Evolutionary conservation across 2,113 vertebrate species (phyloP), one percentile per base, ranked within the genome.

Genomic region (Penelope pileata): DNA sequence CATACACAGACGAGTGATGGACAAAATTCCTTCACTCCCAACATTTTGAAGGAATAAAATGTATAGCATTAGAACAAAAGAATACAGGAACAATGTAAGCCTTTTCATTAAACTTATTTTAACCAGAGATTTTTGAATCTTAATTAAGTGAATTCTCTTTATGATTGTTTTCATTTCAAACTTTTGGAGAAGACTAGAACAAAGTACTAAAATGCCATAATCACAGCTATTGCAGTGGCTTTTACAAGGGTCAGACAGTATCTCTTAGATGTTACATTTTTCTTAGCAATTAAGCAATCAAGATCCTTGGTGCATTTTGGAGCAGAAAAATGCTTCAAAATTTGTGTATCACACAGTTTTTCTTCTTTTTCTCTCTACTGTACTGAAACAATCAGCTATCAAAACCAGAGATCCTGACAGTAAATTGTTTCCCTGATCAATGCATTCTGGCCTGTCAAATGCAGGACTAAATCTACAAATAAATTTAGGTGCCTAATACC

Each of bases 21-120:
- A 54, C 5, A 11, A n/a, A n/a, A n/a, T n/a, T n/a, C n/a, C n/a
- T n/a, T n/a, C n/a, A n/a, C n/a, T n/a, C n/a, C n/a, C n/a, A n/a
- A n/a, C n/a, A 1, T 17, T 3, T 30, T 70, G 19, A 26, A 47
- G 13, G 6, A 6, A 10, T 53, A 67, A 42, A 77, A 47, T 32
- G 23, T 24, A 9, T 66, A 68, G 4, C 9, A 40, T 48, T 45
- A 76, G 12, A 16, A 62, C 76, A 70, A 50, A 60, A 58, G 11
- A 58, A n/a, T 9, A n/a, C 18, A 11, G 2, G 6, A 45, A 47
- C 2, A 40, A 50, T 3, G 42, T 6, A 54, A 60, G 0, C 27
- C 3, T 50, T 81, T 23, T 60, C 8, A 67, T 83, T 62, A 72
- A 78, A 62, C 66, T 67, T 60, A 26, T 72, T 72, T 79, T 18